Conservation (phyloP, 2,113 vertebrate species). For the Corvus moneduloides region DNA sequence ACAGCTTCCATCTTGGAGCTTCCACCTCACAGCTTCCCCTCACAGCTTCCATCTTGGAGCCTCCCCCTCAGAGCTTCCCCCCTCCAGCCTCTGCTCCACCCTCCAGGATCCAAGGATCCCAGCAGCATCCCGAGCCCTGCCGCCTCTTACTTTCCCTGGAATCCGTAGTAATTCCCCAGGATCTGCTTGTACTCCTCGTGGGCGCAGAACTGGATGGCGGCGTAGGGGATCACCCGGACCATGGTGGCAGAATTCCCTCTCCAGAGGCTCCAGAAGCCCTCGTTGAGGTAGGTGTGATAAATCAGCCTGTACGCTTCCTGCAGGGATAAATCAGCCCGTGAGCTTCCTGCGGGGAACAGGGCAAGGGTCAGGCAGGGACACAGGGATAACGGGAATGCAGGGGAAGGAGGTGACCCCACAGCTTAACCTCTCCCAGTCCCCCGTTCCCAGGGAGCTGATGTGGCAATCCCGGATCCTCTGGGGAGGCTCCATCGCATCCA, state of each 20-base stretch:
- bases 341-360: constrained; percentile 77
- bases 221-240: constrained; percentile 95
- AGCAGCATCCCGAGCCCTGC: not conserved
- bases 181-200: constrained; percentile 94
- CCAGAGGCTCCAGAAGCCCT: constrained; percentile 95
- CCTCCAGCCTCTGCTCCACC: not conserved
- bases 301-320: constrained; percentile 94
- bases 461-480: not conserved
- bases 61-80: not conserved
- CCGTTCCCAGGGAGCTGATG: not conserved
- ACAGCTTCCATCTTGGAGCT: not conserved
- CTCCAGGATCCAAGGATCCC: not conserved
- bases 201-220: constrained; percentile 96
- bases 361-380: not conserved
- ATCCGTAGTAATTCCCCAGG: constrained; percentile 89
- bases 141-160: constrained; percentile 86
- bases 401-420: not conserved
- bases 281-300: constrained; percentile 90
- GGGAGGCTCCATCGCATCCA: not conserved
- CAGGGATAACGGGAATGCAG: not conserved
- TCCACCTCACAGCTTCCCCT: not conserved
- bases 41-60: not conserved
- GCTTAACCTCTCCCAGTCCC: not conserved
- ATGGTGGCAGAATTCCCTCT: constrained; percentile 97
- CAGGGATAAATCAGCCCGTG: constrained; percentile 83